Conservation (phyloP, 2,797 vertebrate species). For the Macropodus opercularis region DNA sequence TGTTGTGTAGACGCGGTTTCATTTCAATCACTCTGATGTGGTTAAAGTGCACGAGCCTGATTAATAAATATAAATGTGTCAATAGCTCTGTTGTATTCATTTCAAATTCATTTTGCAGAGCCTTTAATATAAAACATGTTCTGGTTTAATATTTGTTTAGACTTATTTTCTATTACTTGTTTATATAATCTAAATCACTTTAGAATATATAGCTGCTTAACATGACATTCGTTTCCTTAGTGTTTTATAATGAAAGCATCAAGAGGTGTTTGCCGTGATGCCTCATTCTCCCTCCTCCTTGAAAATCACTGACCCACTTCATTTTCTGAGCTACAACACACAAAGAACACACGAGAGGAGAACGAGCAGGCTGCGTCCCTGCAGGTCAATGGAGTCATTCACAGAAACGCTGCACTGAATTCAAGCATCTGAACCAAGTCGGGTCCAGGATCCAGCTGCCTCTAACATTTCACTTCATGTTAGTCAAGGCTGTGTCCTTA, state of each 20-base stretch:
- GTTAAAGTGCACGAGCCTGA: too few species aligned
- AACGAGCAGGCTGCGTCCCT: neutral
- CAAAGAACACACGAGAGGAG: neutral
- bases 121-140: neutral
- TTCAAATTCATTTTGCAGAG: too few species aligned
- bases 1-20: neutral
- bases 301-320: neutral
- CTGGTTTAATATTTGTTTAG: neutral
- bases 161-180: too few species aligned
- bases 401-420: too few species aligned
- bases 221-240: too few species aligned
- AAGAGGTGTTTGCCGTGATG: neutral
- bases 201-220: too few species aligned
- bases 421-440: too few species aligned
- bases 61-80: neutral
- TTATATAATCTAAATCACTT: too few species aligned
- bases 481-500: neutral
- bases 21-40: neutral
- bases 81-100: neutral
- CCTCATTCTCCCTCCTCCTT: neutral
- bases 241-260: too few species aligned
- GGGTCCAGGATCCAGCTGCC: too few species aligned
- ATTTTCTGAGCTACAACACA: neutral
- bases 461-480: too few species aligned
- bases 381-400: accelerated